Base-by-base conservation (phyloP, 1,140 invertebrate genomes). In the Bicyclus anynana region DNA sequence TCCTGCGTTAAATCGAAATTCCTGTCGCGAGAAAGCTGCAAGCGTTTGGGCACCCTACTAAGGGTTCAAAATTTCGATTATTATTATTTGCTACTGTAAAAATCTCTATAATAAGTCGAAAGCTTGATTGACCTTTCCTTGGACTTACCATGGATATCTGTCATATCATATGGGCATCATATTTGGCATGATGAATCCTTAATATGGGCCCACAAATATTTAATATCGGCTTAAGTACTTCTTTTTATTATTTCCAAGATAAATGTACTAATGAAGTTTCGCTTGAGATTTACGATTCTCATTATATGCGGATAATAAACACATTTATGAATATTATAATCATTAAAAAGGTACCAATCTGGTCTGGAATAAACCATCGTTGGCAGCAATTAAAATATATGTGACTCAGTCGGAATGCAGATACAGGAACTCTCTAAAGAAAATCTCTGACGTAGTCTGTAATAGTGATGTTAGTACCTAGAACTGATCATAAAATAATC, bases 241-340 rank as follows among this genome's bases (percentile, higher is more conserved):
- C 17, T 38, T 23, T 23, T 51, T 51, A 51, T 38, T 51, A 51
- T 51, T 51, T 51, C 35, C 33, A 37, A 51, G 49, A 51, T 38
- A 38, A 38, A 51, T 44, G 37, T 20, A 14, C 1, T 13, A 27
- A 51, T 51, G 18, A 51, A 51, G 21, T 51, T 51, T 38, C 49
- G 33, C 49, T 18, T 9, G 23, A 51, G 49, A 51, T 51, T 51
- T 51, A 51, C 20, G 49, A 51, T 23, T 44, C 13, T 38, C 49
- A 51, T 51, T 35, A 50, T 27, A 20, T 33, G 16, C 16, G 14
- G 48, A 37, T 50, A 50, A 35, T 50, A 50, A 35, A 50, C 29
- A n/a, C 14, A n/a, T 18, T 5, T n/a, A 35, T 50, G 29, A 16
- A 35, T 27, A 21, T 50, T 50, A 50, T 47, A 26, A 26, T 26